A percentile compares a stretch with the other conserved stretches of the same genome.
phyloP scores from a whole-genome alignment of 2,888 invertebrate genomes.

The Reticulitermes lucifugus region DNA sequence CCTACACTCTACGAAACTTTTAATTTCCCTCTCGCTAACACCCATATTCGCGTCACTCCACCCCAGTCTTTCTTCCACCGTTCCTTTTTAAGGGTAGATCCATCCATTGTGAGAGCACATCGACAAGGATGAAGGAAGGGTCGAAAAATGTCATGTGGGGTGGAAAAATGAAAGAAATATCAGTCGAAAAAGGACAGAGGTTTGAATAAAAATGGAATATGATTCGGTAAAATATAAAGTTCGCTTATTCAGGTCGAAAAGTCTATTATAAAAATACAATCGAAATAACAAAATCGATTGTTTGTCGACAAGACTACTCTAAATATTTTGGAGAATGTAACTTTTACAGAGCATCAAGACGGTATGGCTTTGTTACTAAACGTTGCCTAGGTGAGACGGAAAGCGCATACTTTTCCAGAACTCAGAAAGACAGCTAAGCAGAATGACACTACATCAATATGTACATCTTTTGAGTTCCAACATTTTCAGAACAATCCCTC shows the following conservation, averaged over 20 bases:
- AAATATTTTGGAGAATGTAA: no score
- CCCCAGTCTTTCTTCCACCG: slow-evolving; percentile 29
- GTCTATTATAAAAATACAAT: no score
- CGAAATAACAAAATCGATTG: no score
- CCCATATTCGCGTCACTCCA: slow-evolving; percentile 25
- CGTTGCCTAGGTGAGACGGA: no score
- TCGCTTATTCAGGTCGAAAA: background rate
- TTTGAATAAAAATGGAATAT: background rate
- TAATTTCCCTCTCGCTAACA: slow-evolving; percentile 27
- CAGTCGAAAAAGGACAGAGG: background rate
- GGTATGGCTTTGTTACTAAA: no score
- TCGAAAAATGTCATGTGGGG: slow-evolving; percentile 9
- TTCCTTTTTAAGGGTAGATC: slow-evolving; percentile 30
- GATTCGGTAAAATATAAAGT: background rate
- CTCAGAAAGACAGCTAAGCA: no score
- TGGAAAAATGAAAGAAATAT: slow-evolving; percentile 2
- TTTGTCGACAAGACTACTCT: no score
- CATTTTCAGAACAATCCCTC: no score
- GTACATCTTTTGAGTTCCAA: no score
- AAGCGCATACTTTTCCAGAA: no score
- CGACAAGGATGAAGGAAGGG: background rate
- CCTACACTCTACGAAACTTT: slow-evolving; percentile 2
- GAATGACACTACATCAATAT: no score
- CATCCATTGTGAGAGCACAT: slow-evolving; percentile 15
- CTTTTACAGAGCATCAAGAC: no score